phyloP scores from a whole-genome alignment of 2,113 vertebrate species.

The Ptychochromis oligacanthus region DNA sequence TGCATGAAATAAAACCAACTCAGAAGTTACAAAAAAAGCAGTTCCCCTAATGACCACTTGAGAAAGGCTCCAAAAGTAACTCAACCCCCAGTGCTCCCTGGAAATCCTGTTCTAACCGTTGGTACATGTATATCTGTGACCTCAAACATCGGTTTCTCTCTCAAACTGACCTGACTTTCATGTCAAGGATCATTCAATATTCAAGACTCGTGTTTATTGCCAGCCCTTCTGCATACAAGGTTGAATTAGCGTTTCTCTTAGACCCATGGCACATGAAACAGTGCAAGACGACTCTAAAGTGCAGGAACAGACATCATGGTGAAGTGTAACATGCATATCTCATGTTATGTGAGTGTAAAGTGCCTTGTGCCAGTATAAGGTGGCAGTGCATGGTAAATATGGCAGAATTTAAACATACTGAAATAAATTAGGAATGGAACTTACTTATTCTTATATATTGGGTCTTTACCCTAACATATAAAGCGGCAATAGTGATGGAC shows the following conservation, averaged over 20 bases:
- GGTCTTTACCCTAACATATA: too few relatives aligned
- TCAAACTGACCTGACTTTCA: background rate
- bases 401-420: too few relatives aligned
- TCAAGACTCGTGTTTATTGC: background rate
- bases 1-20: background rate
- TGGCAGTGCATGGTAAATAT: too few relatives aligned
- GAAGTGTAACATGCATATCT: too few relatives aligned
- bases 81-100: background rate
- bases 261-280: background rate
- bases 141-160: background rate
- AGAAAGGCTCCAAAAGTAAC: background rate
- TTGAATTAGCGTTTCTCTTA: background rate
- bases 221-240: background rate
- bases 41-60: too few relatives aligned
- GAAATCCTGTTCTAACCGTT: too few relatives aligned
- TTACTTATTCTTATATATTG: too few relatives aligned
- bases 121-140: background rate
- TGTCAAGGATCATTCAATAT: background rate
- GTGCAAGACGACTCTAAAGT: background rate
- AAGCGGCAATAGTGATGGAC: too few relatives aligned
- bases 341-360: too few relatives aligned
- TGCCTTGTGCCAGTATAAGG: too few relatives aligned
- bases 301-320: background rate
- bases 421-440: too few relatives aligned
- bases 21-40: background rate